Percentiles rank a stretch among this genome's conserved stretches.
Conservation (phyloP, 2,113 vertebrate genomes). For the Vidua chalybeata region DNA sequence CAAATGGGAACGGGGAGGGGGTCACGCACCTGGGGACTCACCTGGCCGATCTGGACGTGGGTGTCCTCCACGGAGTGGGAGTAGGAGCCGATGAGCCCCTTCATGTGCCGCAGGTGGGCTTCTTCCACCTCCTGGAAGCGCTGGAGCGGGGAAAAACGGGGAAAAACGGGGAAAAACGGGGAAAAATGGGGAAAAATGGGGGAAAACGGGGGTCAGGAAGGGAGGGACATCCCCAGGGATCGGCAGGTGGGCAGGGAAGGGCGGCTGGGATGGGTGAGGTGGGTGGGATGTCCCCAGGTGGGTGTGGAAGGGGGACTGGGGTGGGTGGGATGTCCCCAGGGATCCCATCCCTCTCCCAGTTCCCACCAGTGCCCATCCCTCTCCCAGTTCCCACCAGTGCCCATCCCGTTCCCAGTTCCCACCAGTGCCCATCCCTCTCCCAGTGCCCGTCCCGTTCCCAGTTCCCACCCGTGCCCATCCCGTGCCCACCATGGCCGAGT, state of each 20-base stretch:
- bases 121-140: slow-evolving; percentile 94
- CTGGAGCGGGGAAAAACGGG: slow-evolving; percentile 36
- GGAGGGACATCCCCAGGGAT: neutral
- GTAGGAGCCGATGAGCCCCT: slow-evolving; percentile 88
- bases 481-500: slow-evolving; percentile 83
- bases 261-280: neutral
- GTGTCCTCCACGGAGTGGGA: slow-evolving; percentile 94
- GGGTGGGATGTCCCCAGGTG: neutral
- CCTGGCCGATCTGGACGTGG: slow-evolving; percentile 96
- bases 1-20: rapidly evolving
- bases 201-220: too few relatives aligned
- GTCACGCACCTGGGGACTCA: neutral
- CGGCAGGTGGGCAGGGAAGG: neutral
- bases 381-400: rapidly evolving
- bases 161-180: too few relatives aligned
- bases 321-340: too few relatives aligned
- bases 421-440: too few relatives aligned
- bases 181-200: too few relatives aligned
- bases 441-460: too few relatives aligned
- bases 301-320: too few relatives aligned
- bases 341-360: too few relatives aligned
- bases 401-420: neutral
- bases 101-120: slow-evolving; percentile 88
- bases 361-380: neutral
- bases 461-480: neutral